A percentile compares a stretch with the other conserved stretches of the same genome.
Conservation (phyloP, 2,888 invertebrate genomes). For the Strigamia transsilvanica region DNA sequence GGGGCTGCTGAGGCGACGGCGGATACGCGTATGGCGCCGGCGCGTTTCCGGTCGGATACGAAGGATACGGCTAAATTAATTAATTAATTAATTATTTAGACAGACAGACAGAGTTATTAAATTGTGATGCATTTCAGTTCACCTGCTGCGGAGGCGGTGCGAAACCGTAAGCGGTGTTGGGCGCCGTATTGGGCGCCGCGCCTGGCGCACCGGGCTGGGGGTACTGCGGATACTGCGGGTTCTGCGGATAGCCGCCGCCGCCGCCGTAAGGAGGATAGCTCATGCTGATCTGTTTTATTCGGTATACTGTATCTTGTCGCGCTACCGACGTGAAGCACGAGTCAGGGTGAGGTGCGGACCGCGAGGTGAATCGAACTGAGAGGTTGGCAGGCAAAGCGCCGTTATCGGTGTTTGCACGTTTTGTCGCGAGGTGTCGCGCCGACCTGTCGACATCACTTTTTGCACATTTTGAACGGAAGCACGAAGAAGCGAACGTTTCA, state of each 20-base stretch:
- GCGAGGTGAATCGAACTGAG: too few species aligned
- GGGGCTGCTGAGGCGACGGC: background rate
- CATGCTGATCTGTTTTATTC: background rate
- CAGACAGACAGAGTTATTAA: background rate
- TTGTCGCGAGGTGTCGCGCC: background rate
- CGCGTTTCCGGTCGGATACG: background rate
- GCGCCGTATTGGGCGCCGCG: background rate
- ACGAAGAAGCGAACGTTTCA: too few species aligned
- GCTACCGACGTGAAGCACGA: too few species aligned
- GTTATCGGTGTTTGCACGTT: background rate
- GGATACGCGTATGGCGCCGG: conserved; percentile 1
- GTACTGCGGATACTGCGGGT: background rate
- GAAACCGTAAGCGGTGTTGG: background rate
- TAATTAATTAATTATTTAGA: too few species aligned
- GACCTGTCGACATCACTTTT: too few species aligned
- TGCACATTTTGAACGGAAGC: too few species aligned
- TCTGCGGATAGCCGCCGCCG: background rate
- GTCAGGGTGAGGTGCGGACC: too few species aligned
- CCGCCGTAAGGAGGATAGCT: background rate
- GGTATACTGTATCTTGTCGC: background rate
- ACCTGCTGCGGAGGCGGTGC: conserved; percentile 17
- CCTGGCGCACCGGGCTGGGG: background rate
- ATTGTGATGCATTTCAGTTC: background rate
- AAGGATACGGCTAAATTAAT: background rate
- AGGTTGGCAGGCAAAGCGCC: background rate